Evolutionary conservation across 2,797 vertebrate species (phyloP).

Genomic region (Momotus momota): DNA sequence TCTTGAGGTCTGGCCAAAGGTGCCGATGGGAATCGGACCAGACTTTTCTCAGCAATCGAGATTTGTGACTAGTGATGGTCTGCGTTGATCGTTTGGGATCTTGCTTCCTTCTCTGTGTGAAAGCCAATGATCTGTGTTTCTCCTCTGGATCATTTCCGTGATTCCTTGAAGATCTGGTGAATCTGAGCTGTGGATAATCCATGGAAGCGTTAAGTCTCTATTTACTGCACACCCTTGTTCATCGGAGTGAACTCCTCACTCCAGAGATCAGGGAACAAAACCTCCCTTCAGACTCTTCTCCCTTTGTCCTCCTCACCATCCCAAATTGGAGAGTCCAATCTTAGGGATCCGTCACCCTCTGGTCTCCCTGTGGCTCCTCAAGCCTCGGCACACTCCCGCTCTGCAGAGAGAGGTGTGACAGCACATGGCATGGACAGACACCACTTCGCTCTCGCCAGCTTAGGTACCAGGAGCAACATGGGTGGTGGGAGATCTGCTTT

Average conservation of each 20-base stretch:
- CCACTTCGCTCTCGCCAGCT: background rate
- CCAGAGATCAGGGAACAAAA: background rate
- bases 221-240: background rate
- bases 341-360: background rate
- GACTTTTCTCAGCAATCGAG: background rate
- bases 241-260: fast-evolving
- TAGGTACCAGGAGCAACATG: background rate
- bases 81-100: background rate
- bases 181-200: background rate
- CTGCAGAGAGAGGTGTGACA: background rate
- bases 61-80: background rate
- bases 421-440: too few species aligned
- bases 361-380: background rate
- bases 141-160: background rate
- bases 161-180: background rate
- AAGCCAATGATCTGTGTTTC: background rate
- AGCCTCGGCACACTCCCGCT: background rate
- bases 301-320: background rate
- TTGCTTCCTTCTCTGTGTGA: background rate
- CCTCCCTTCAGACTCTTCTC: background rate
- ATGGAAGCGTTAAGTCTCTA: background rate
- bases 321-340: background rate
- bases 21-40: background rate
- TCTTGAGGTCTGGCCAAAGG: background rate
- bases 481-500: background rate